These are phyloP conservation scores for Beris morrisii DNA, from an alignment of 2,888 invertebrate species.

Conservation along the genomic window DNA sequence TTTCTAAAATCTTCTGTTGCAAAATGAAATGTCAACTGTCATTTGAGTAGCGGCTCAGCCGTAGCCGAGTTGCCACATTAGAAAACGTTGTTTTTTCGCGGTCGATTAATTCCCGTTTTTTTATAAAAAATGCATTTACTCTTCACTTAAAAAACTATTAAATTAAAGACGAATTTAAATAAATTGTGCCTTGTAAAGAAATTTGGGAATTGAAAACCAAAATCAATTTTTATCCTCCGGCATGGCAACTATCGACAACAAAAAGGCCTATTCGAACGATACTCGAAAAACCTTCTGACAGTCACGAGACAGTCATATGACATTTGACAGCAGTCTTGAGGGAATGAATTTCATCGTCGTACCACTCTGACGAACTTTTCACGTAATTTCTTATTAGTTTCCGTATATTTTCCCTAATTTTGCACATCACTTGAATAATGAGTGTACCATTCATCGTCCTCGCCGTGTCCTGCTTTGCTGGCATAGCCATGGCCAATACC, in stretches of 20 bases:
- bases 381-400: background rate
- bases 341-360: constrained; percentile 19
- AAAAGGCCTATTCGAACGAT: background rate
- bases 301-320: constrained; percentile 33
- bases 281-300: constrained; percentile 19
- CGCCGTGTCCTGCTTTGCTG: constrained; percentile 46
- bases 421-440: background rate
- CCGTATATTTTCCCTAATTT: background rate
- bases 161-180: too few relatives aligned
- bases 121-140: too few relatives aligned
- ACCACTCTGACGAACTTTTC: background rate
- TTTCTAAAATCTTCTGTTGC: background rate
- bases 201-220: too few relatives aligned
- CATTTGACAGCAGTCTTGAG: constrained; percentile 26
- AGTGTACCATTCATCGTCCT: background rate
- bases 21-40: constrained; percentile 1
- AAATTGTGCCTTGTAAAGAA: too few relatives aligned
- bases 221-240: too few relatives aligned
- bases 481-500: constrained; percentile 51
- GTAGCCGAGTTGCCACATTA: too few relatives aligned
- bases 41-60: too few relatives aligned
- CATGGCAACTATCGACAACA: too few relatives aligned
- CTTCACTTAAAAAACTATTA: too few relatives aligned
- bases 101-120: too few relatives aligned
- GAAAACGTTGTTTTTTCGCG: too few relatives aligned